These are phyloP conservation scores for Apodemia zela DNA, from an alignment of 2,888 invertebrate genomes.

Conservation along the genomic window DNA sequence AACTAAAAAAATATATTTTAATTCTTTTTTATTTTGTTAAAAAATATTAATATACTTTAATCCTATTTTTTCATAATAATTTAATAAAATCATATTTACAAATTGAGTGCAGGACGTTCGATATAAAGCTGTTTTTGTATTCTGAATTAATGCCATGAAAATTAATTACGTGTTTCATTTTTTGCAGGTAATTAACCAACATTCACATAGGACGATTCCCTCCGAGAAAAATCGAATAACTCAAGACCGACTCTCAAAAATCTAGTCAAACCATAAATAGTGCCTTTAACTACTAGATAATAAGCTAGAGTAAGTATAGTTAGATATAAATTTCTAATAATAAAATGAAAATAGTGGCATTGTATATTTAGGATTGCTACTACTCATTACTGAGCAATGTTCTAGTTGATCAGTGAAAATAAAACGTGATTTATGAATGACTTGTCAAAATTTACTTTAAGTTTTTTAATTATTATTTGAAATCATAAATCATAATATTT, in stretches of 20 bases:
- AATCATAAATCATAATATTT: too few relatives aligned
- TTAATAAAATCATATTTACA: too few relatives aligned
- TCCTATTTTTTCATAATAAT: too few relatives aligned
- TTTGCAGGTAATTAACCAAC: constrained; percentile 50
- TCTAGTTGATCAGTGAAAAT: constrained; percentile 25
- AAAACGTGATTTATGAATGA: constrained; percentile 29
- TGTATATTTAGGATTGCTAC: not conserved
- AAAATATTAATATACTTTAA: too few relatives aligned
- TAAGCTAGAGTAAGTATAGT: constrained; percentile 16
- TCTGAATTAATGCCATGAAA: constrained; percentile 18
- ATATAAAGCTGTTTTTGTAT: constrained; percentile 15
- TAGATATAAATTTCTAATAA: not conserved
- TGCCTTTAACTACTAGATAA: constrained; percentile 53
- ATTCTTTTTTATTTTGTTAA: too few relatives aligned
- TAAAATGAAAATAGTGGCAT: not conserved
- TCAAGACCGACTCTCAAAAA: constrained; percentile 69
- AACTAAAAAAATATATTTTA: not conserved
- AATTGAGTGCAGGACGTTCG: too few relatives aligned
- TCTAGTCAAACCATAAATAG: constrained; percentile 71
- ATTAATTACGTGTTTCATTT: constrained; percentile 46
- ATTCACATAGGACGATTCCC: constrained; percentile 60
- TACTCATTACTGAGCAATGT: not conserved
- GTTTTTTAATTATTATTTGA: not conserved
- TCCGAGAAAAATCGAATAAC: constrained; percentile 60
- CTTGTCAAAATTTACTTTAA: not conserved